Conservation (phyloP, 2,797 vertebrate genomes). For the Centroberyx gerrardi region DNA sequence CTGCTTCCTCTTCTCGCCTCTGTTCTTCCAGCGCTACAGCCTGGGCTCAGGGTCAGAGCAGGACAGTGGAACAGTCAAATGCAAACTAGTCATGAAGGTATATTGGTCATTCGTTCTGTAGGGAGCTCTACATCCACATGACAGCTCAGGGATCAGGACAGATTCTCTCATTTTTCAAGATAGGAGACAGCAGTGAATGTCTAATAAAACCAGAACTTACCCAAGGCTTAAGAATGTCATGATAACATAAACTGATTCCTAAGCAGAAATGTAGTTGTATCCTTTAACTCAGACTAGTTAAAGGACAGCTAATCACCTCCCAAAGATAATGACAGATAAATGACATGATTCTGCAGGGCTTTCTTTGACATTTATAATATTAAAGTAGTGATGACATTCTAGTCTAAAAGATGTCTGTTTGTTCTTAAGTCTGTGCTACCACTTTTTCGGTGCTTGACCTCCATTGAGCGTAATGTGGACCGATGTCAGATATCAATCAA, state of each 20-base stretch:
- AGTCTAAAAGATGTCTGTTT: slow-evolving; percentile 17
- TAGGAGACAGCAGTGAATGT: background rate
- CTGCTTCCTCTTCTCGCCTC: slow-evolving; percentile 90
- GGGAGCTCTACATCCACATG: background rate
- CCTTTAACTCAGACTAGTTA: background rate
- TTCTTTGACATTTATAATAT: background rate
- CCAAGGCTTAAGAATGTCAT: background rate
- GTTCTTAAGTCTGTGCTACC: slow-evolving; percentile 89
- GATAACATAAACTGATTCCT: background rate
- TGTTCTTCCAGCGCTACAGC: slow-evolving; percentile 93
- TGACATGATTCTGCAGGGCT: background rate
- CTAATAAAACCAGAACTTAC: background rate
- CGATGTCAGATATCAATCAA: slow-evolving; percentile 89
- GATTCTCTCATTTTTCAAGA: background rate
- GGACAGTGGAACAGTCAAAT: slow-evolving; percentile 76
- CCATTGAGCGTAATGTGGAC: slow-evolving; percentile 92
- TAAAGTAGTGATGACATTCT: background rate
- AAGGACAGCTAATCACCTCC: background rate
- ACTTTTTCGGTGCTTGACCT: slow-evolving; percentile 89
- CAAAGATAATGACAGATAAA: slow-evolving; percentile 35
- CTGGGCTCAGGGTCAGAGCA: slow-evolving; percentile 65
- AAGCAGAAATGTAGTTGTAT: background rate
- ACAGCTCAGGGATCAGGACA: background rate
- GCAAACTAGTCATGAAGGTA: slow-evolving; percentile 93
- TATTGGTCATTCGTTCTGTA: background rate